Evolutionary conservation across 1,140 invertebrate genomes (phyloP).

Genomic region (Eupeodes corollae): DNA sequence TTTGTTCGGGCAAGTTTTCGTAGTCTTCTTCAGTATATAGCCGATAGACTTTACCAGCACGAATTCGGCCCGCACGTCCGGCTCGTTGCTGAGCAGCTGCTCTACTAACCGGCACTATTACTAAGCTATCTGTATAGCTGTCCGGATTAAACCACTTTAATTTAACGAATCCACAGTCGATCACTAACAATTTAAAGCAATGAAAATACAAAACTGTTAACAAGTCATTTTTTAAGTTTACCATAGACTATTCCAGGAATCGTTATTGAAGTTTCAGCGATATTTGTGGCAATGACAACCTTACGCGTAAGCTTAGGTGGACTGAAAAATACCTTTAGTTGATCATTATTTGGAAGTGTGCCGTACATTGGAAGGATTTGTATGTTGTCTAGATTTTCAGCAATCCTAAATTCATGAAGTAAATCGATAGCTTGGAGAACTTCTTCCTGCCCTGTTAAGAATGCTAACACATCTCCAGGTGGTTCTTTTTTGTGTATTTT

Average conservation of each 20-base stretch:
- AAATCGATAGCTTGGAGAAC: constrained; percentile 62
- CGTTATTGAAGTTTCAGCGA: constrained; percentile 90
- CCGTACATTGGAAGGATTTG: constrained; percentile 88
- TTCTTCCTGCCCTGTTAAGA: constrained; percentile 91
- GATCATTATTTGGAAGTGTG: constrained; percentile 68
- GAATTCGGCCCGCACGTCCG: constrained; percentile 78
- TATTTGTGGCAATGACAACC: constrained; percentile 91
- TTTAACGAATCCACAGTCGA: constrained; percentile 97
- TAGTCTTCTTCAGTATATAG: constrained; percentile 71
- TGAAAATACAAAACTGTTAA: background rate
- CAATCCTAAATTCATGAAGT: constrained; percentile 52
- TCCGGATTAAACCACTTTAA: constrained; percentile 78
- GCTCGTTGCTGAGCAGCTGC: constrained; percentile 86
- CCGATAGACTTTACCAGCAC: constrained; percentile 72
- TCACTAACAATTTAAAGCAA: constrained; percentile 43
- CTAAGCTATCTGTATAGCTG: constrained; percentile 73
- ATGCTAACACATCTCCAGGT: constrained; percentile 81
- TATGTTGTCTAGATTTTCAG: constrained; percentile 49
- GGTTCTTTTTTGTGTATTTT: constrained; percentile 80
- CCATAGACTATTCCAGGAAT: constrained; percentile 74
- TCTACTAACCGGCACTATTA: constrained; percentile 74
- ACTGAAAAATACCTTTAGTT: constrained; percentile 79
- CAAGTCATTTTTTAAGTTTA: constrained; percentile 4
- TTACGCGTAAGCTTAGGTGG: constrained; percentile 68
- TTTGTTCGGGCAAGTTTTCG: constrained; percentile 53